Conservation (phyloP, 2,797 vertebrate genomes). For the Tarsius wallacei region DNA sequence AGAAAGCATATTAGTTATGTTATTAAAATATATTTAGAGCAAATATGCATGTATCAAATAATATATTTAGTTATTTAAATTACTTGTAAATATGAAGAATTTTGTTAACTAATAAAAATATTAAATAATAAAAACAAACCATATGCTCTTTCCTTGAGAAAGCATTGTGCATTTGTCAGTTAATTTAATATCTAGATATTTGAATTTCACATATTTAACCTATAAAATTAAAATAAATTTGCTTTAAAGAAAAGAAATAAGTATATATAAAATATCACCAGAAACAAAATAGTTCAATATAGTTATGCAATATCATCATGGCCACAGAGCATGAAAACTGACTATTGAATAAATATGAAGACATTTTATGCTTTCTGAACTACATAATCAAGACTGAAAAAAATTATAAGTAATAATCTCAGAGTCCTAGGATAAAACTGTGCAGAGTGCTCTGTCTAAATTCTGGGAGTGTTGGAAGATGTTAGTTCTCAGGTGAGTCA, state of each 20-base stretch:
- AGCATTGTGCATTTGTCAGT: background rate
- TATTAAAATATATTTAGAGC: conserved; percentile 6
- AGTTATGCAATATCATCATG: background rate
- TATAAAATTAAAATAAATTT: conserved; percentile 46
- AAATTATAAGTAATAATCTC: background rate
- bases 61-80: background rate
- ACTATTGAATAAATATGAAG: background rate
- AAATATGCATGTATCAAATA: background rate
- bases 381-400: background rate
- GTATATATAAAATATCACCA: background rate
- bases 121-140: too few relatives aligned
- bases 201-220: background rate
- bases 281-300: background rate
- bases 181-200: background rate
- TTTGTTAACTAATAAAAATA: conserved; percentile 51
- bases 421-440: background rate
- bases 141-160: background rate
- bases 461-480: background rate
- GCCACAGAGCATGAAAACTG: background rate
- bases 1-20: background rate
- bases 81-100: background rate
- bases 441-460: background rate
- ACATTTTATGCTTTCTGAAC: background rate
- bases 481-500: background rate
- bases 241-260: conserved; percentile 42